Base-by-base conservation (phyloP, 1,140 invertebrate genomes). In the Zaprionus davidi region DNA sequence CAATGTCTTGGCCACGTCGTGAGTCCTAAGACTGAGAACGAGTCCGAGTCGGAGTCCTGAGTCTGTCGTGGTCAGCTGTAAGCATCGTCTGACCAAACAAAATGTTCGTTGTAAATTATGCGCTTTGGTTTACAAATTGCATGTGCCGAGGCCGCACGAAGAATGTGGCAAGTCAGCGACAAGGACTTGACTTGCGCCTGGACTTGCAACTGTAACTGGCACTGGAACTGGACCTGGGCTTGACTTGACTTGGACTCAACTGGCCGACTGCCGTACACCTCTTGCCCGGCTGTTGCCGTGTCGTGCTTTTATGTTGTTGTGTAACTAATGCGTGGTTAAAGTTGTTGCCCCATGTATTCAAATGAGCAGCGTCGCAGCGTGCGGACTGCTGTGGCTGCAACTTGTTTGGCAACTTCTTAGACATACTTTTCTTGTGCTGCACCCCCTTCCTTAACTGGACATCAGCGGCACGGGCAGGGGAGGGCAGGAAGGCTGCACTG, bases 61-160 rank as follows among this genome's bases (percentile, higher is more conserved):
- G 41, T 77, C 63, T 64, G 65, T 11, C 69, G 65, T 51, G 68
- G 81, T 76, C 68, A 73, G 64, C 51, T 77, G 51, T 53, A 68
- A 73, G 71, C 63, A 77, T 71, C 57, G 69, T 57, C 62, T 38
- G 64, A 63, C 44, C 53, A 24, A 73, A 64, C 67, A 31, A 71
- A 81, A 71, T 81, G 79, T 79, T 75, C 75, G 77, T 88, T 84
- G 84, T 88, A 88, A 88, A 88, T 88, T 88, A 88, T 88, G 84
- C 84, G 84, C 84, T 90, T 88, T 88, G 84, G 81, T 87, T 90
- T 81, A 88, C 84, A 88, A 88, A 88, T 90, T 88, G 85, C 84
- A 88, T 84, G 78, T 81, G 85, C 78, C 81, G 57, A 57, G 55
- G 26, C 81, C 58, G 80, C 73, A 75, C 76, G 69, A 78, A 73